Evolutionary conservation across 2,888 invertebrate genomes (phyloP).

Genomic region (Xylocampa areola): DNA sequence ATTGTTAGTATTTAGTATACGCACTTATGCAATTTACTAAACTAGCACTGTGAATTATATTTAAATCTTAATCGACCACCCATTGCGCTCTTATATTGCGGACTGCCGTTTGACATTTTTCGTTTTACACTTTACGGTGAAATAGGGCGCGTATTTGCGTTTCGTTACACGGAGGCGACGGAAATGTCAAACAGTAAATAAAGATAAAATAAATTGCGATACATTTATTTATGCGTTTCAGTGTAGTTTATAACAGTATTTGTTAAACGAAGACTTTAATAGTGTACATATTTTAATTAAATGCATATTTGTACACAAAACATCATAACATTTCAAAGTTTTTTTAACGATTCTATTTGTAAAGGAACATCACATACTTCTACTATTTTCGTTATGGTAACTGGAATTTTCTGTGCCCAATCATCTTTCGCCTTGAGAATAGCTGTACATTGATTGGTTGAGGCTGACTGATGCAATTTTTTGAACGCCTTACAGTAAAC

Average conservation of each 20-base stretch:
- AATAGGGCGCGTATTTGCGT: slow-evolving; percentile 59
- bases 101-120: slow-evolving; percentile 62
- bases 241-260: too few relatives aligned
- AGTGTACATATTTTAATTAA: too few relatives aligned
- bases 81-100: slow-evolving; percentile 66
- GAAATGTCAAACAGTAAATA: slow-evolving; percentile 10
- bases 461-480: slow-evolving; percentile 71
- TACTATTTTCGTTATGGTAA: slow-evolving; percentile 22
- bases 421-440: slow-evolving; percentile 30
- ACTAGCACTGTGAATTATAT: slow-evolving; percentile 65
- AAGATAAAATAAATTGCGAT: not conserved
- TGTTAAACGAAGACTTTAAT: too few relatives aligned
- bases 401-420: slow-evolving; percentile 48
- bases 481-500: slow-evolving; percentile 62
- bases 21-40: slow-evolving; percentile 68
- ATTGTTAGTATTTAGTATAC: slow-evolving; percentile 73
- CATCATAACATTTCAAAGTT: too few relatives aligned
- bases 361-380: slow-evolving; percentile 30
- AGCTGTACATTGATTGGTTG: slow-evolving; percentile 52
- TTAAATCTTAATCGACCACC: slow-evolving; percentile 58
- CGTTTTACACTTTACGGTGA: slow-evolving; percentile 45
- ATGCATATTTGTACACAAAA: too few relatives aligned
- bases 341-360: slow-evolving; percentile 21
- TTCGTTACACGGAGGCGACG: slow-evolving; percentile 53
- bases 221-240: not conserved